Evolutionary conservation across 2,113 vertebrate species (phyloP).

Genomic region (Origma solitaria): DNA sequence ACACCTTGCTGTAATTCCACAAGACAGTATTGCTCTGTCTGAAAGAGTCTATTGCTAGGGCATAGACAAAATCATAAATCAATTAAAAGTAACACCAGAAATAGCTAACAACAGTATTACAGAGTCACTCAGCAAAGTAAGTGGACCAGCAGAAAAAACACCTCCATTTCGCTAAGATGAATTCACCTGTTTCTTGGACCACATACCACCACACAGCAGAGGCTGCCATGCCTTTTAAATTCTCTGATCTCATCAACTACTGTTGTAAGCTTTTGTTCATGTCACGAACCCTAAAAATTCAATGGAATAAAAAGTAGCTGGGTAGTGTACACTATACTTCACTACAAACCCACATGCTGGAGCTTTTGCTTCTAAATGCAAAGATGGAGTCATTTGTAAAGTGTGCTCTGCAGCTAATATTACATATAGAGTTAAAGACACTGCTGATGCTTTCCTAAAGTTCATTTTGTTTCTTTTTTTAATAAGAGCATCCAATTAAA

Average conservation of each 20-base stretch:
- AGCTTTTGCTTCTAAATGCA: not conserved
- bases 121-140: not conserved
- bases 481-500: not conserved
- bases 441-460: not conserved
- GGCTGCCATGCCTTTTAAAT: not conserved
- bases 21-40: not conserved
- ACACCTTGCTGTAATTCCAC: not conserved
- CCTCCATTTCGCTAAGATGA: not conserved
- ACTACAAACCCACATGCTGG: not conserved
- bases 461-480: not conserved
- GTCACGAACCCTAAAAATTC: not conserved
- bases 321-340: not conserved
- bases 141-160: not conserved
- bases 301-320: not conserved
- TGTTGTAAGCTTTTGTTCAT: not conserved
- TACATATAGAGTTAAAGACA: not conserved
- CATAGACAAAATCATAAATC: not conserved
- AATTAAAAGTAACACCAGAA: not conserved
- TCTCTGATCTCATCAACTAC: not conserved
- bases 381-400: not conserved
- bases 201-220: accelerated
- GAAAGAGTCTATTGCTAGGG: not conserved
- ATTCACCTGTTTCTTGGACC: not conserved
- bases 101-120: not conserved
- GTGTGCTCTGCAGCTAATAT: not conserved